Base-by-base conservation (phyloP, 2,888 invertebrate species). In the Hydraecia micacea region DNA sequence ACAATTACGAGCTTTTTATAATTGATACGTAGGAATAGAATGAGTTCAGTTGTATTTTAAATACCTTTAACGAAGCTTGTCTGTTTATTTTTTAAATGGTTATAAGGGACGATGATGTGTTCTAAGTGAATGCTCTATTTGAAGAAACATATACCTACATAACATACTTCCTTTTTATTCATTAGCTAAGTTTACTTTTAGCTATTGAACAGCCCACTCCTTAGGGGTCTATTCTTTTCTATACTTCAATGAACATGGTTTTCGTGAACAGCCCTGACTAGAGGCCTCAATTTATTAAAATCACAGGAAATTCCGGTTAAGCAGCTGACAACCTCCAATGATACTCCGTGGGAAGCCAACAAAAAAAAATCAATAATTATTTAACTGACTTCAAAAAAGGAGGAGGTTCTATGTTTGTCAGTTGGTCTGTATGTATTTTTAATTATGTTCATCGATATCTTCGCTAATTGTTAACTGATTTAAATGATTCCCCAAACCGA, bases 1-100 rank as follows among this genome's bases (percentile, higher is more conserved):
- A 89, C 89, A 86, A 89, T 89, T 89, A 88, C 78, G 77, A 86
- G 84, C 82, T 79, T 88, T 87, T 88, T 81, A 85, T 85, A 88
- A 84, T 88, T 87, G 80, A 82, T 84, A 80, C 79, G 71, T 66
- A 65, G 77, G 77, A 79, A 83, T 71, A 71, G 75, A 84, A 81
- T 63, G 46, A 71, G 68, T 77, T 52, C 68, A 66, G 70, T 79
- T 80, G 75, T 75, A 42, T 55, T 66, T 79, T 75, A 75, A 86
- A 73, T 86, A 63, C 28, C 63, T 77, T 76, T 75, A 75, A 67
- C 63, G 73, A 73, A 36, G 62, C 60, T 49, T 70, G 66, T 79
- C 73, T 86, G 58, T 80, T 72, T 69, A 42, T 76, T 81, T 28
- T 65, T 72, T 21, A 1, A 77, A 68, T 68, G 21, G 49, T 68